These are phyloP conservation scores for Coregonus ussuriensis DNA, from an alignment of 2,797 vertebrate species.

Conservation along the genomic window DNA sequence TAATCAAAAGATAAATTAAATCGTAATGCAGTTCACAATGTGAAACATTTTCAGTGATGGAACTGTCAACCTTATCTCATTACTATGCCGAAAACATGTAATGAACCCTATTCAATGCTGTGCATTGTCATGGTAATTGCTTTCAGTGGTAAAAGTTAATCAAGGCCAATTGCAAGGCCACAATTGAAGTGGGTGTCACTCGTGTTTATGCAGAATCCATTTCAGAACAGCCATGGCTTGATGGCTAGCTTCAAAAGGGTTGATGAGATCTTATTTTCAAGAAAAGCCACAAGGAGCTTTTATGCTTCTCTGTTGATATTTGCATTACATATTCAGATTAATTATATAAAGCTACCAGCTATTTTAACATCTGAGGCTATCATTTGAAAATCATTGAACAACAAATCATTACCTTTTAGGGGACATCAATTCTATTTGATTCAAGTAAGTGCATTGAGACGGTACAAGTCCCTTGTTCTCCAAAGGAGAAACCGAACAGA, in stretches of 20 bases:
- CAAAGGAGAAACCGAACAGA: constrained; percentile 1
- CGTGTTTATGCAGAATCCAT: constrained; percentile 23
- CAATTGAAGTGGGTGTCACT: constrained; percentile 31
- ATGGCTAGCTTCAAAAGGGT: constrained; percentile 5
- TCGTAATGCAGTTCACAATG: background rate
- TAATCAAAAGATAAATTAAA: background rate
- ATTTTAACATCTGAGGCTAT: background rate
- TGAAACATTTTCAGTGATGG: background rate
- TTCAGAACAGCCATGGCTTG: constrained; percentile 24
- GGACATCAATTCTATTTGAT: background rate
- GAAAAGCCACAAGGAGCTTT: constrained; percentile 21
- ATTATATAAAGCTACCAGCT: constrained; percentile 3
- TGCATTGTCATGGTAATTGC: constrained; percentile 39
- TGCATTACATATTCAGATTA: background rate
- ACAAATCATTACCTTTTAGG: background rate
- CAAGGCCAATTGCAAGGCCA: constrained; percentile 46
- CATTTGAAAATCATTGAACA: too few relatives aligned
- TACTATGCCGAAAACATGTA: constrained; percentile 18
- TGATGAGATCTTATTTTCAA: constrained; percentile 8
- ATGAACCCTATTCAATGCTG: constrained; percentile 34
- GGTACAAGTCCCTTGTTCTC: background rate
- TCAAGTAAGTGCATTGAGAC: background rate
- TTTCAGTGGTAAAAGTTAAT: constrained; percentile 40
- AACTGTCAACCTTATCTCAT: constrained; percentile 22
- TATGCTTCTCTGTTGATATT: constrained; percentile 1